phyloP scores from a whole-genome alignment of 2,888 invertebrate species.

The Spisula solida region DNA sequence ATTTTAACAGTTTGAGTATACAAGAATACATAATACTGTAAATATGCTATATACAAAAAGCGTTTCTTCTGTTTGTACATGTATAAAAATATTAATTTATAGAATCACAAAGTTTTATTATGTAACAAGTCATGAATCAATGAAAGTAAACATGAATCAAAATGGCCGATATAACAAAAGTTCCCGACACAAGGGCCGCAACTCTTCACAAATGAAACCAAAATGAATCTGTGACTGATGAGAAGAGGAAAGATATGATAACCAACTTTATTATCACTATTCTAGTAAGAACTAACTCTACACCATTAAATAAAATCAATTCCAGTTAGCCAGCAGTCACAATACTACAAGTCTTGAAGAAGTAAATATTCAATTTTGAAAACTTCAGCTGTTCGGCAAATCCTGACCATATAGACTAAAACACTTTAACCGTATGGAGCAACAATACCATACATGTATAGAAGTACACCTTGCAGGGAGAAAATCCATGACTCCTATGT shows the following conservation, averaged over 20 bases:
- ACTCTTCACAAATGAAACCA: conserved; percentile 21
- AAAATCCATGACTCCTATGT: too few species aligned
- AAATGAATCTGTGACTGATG: background rate
- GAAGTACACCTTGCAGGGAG: too few species aligned
- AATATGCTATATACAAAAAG: conserved; percentile 17
- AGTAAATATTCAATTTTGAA: too few species aligned
- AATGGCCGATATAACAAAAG: conserved; percentile 12
- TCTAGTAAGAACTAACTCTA: too few species aligned
- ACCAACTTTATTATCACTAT: background rate
- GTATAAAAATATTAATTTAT: conserved; percentile 29
- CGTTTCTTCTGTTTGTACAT: background rate
- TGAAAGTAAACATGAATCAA: background rate
- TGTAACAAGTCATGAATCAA: background rate
- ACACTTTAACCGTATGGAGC: too few species aligned
- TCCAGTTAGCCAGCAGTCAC: too few species aligned
- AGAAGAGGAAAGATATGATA: background rate
- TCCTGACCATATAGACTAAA: too few species aligned
- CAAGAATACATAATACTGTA: conserved; percentile 27
- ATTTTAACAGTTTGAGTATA: conserved; percentile 14
- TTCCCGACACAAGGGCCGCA: conserved; percentile 2
- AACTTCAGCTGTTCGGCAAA: too few species aligned
- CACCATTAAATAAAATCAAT: too few species aligned
- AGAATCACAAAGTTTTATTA: conserved; percentile 18
- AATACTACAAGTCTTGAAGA: too few species aligned
- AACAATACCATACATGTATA: too few species aligned